phyloP scores from a whole-genome alignment of 2,888 invertebrate genomes.

The Drosophila planitibia region DNA sequence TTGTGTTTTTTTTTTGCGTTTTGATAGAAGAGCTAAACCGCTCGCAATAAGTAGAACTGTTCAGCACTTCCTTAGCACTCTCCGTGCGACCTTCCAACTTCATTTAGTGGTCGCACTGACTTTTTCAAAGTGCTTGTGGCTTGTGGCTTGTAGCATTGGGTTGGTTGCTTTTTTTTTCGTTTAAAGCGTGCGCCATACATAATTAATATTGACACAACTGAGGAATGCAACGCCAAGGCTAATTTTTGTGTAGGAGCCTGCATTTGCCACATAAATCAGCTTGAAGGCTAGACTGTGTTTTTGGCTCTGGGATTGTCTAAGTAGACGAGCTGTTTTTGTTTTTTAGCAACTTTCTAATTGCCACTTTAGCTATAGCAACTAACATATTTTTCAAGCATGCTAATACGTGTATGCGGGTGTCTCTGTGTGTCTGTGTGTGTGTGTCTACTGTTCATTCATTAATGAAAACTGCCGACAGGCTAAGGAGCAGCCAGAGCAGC shows the following conservation, averaged over 20 bases:
- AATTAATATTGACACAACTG: constrained; percentile 75
- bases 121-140: constrained; percentile 6
- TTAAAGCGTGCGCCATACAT: constrained; percentile 47
- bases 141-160: not conserved
- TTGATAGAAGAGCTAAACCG: constrained; percentile 18
- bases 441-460: constrained; percentile 69
- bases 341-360: constrained; percentile 74
- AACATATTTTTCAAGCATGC: constrained; percentile 22
- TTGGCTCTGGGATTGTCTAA: constrained; percentile 25
- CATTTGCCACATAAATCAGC: constrained; percentile 73
- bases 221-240: constrained; percentile 74
- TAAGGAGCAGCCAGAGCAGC: constrained; percentile 50
- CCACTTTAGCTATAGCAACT: constrained; percentile 61
- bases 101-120: constrained; percentile 35
- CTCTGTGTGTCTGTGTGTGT: constrained; percentile 12
- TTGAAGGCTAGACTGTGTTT: constrained; percentile 35
- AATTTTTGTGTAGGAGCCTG: constrained; percentile 71
- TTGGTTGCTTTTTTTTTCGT: not conserved
- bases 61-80: constrained; percentile 28
- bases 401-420: not conserved
- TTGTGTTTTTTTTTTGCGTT: not conserved
- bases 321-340: constrained; percentile 57
- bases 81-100: constrained; percentile 37
- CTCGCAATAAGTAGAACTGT: constrained; percentile 23
- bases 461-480: constrained; percentile 73